Evolutionary conservation across 2,888 invertebrate genomes (phyloP).

Genomic region (Mantis religiosa): DNA sequence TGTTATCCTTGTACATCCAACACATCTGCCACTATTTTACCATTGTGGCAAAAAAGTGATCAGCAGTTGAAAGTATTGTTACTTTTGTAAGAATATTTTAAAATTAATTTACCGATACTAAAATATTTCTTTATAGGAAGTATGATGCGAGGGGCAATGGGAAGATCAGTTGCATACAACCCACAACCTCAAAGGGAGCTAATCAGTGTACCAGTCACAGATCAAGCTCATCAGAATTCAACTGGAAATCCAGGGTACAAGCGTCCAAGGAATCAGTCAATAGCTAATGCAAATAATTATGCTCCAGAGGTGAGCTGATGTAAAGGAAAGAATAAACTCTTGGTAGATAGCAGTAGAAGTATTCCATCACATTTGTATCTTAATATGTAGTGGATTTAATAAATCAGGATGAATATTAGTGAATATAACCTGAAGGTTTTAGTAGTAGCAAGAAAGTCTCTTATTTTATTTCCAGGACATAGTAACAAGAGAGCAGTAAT

Average conservation of each 20-base stretch:
- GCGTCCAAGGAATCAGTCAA: neutral
- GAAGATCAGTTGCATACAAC: slow-evolving; percentile 23
- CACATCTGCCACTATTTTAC: too few relatives aligned
- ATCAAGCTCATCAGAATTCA: slow-evolving; percentile 9
- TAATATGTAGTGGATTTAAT: too few relatives aligned
- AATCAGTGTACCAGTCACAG: slow-evolving; percentile 67
- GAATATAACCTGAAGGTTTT: too few relatives aligned
- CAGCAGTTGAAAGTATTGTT: too few relatives aligned
- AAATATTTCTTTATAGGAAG: neutral
- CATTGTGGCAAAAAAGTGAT: too few relatives aligned
- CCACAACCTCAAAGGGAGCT: slow-evolving; percentile 57
- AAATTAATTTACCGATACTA: too few relatives aligned
- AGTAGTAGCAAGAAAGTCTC: too few relatives aligned
- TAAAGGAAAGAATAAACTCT: neutral
- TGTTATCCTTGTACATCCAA: too few relatives aligned
- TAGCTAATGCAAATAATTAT: slow-evolving; percentile 7
- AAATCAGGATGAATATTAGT: too few relatives aligned
- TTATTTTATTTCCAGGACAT: too few relatives aligned
- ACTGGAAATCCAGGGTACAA: neutral
- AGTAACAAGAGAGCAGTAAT: too few relatives aligned
- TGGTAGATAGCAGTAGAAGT: neutral
- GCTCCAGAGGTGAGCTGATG: neutral
- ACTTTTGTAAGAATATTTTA: too few relatives aligned
- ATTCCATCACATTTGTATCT: neutral
- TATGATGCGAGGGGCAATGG: slow-evolving; percentile 22